phyloP scores from a whole-genome alignment of 1,140 invertebrate genomes.

The Lordiphosa stackelbergi region DNA sequence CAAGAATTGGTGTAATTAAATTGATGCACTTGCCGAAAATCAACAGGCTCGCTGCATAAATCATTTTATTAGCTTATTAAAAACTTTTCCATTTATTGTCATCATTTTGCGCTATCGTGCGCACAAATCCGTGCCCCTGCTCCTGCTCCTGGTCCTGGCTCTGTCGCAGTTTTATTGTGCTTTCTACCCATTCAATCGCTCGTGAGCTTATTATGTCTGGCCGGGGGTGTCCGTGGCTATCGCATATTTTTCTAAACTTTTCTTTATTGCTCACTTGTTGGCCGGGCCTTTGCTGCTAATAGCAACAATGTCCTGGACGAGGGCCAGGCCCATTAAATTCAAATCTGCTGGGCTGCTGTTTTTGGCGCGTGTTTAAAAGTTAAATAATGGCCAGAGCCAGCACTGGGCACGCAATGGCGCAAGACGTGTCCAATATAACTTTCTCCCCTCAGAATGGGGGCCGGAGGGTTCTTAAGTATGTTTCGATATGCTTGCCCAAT shows the following conservation, averaged over 20 bases:
- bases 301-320: constrained; percentile 22
- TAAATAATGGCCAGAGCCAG: constrained; percentile 65
- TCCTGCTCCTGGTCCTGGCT: constrained; percentile 14
- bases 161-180: constrained; percentile 52
- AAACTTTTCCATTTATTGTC: constrained; percentile 77
- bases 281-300: constrained; percentile 45
- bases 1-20: constrained; percentile 39
- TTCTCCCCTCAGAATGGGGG: constrained; percentile 30
- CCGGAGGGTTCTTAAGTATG: not conserved
- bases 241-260: constrained; percentile 75
- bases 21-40: constrained; percentile 36
- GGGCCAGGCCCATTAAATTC: constrained; percentile 65
- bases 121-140: constrained; percentile 68
- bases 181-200: constrained; percentile 68
- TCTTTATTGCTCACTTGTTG: constrained; percentile 75
- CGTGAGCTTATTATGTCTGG: constrained; percentile 61
- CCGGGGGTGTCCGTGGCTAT: constrained; percentile 22
- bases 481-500: constrained; percentile 17
- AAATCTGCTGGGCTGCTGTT: constrained; percentile 60
- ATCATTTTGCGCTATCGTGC: constrained; percentile 76
- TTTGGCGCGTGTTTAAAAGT: constrained; percentile 71
- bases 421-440: constrained; percentile 74
- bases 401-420: constrained; percentile 63
- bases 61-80: constrained; percentile 77
- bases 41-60: constrained; percentile 57